phyloP scores from a whole-genome alignment of 2,888 invertebrate species.

The Drosophila neutralis region DNA sequence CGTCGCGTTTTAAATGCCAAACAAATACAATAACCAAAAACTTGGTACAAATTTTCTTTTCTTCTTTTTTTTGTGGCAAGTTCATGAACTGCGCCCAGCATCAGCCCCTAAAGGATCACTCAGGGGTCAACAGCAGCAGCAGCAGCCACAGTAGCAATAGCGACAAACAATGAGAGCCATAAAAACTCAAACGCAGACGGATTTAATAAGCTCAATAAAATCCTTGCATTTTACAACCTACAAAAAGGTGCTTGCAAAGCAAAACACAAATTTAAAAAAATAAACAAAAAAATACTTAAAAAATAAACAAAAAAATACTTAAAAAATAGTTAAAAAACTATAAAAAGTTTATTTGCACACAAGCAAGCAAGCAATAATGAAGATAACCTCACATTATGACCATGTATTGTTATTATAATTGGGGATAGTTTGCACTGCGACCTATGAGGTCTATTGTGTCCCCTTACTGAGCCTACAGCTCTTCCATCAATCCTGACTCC shows the following conservation, averaged over 20 bases:
- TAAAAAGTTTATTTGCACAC: not conserved
- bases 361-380: too few relatives aligned
- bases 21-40: slow-evolving; percentile 42
- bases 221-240: slow-evolving; percentile 33
- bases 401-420: too few relatives aligned
- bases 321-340: not conserved
- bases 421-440: too few relatives aligned
- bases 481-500: too few relatives aligned
- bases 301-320: not conserved
- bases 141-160: slow-evolving; percentile 25
- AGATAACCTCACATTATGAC: too few relatives aligned
- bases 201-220: slow-evolving; percentile 32
- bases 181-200: slow-evolving; percentile 23
- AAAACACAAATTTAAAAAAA: not conserved
- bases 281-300: not conserved
- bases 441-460: too few relatives aligned
- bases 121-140: slow-evolving; percentile 24
- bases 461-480: too few relatives aligned
- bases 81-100: slow-evolving; percentile 64
- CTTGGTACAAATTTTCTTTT: slow-evolving; percentile 64
- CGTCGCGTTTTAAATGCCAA: slow-evolving; percentile 53
- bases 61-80: slow-evolving; percentile 62
- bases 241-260: slow-evolving; percentile 20
- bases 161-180: slow-evolving; percentile 39
- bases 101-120: slow-evolving; percentile 9